Evolutionary conservation across 1,140 invertebrate species (phyloP).

Genomic region (Drosophila sp.): DNA sequence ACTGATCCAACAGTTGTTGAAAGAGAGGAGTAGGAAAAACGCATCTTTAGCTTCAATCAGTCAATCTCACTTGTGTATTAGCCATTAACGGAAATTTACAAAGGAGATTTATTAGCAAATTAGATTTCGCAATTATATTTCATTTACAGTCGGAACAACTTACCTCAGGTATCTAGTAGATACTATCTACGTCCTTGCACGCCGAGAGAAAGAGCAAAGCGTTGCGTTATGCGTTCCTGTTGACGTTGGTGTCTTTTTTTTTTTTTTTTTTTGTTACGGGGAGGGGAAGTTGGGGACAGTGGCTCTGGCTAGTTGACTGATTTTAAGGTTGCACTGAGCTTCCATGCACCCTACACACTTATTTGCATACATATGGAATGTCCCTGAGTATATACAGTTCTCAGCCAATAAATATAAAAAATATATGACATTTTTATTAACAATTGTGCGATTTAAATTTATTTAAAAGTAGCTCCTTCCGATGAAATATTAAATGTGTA

Average conservation of each 20-base stretch:
- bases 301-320: slow-evolving; percentile 29
- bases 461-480: too few species aligned
- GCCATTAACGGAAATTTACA: slow-evolving; percentile 29
- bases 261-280: neutral
- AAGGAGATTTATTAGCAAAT: slow-evolving; percentile 55
- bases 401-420: too few species aligned
- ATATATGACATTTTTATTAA: too few species aligned
- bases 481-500: too few species aligned
- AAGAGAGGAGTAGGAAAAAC: too few species aligned
- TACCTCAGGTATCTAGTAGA: slow-evolving; percentile 25
- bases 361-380: neutral
- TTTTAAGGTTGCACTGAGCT: slow-evolving; percentile 40
- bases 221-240: slow-evolving; percentile 7
- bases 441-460: too few species aligned
- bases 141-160: slow-evolving; percentile 19
- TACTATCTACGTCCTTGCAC: slow-evolving; percentile 31
- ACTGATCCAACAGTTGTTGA: too few species aligned
- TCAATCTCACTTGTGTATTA: slow-evolving; percentile 29
- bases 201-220: slow-evolving; percentile 14
- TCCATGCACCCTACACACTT: slow-evolving; percentile 23
- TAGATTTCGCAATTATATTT: slow-evolving; percentile 53
- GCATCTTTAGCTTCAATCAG: too few species aligned
- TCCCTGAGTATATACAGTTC: neutral
- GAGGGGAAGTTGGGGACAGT: slow-evolving; percentile 2
- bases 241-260: slow-evolving; percentile 19